These are phyloP conservation scores for Stichodactyla mertensii DNA, from an alignment of 64 coral and sea anemone genomes.

Conservation along the genomic window DNA sequence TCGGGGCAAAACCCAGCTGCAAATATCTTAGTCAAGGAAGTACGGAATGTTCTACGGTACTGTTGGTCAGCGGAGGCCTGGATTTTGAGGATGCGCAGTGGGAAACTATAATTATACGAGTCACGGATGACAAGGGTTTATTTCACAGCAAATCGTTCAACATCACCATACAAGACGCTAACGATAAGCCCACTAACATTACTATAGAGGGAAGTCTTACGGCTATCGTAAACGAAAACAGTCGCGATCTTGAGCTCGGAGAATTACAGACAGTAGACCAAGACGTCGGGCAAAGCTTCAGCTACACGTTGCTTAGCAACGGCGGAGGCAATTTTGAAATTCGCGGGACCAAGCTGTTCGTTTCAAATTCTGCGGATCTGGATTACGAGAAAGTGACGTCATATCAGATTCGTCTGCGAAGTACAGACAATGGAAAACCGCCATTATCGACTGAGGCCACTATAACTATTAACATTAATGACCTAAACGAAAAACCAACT, in stretches of 20 bases:
- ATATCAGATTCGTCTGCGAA: conserved; percentile 35
- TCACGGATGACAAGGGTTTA: conserved; percentile 54
- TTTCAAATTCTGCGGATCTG: conserved; percentile 24
- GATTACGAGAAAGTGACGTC: conserved; percentile 37
- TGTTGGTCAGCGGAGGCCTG: conserved; percentile 57
- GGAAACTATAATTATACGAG: conserved; percentile 44
- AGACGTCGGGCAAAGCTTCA: conserved; percentile 40
- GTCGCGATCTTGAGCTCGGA: conserved; percentile 37
- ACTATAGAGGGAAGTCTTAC: conserved; percentile 45
- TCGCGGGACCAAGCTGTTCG: conserved; percentile 35
- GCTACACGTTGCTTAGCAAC: conserved; percentile 35
- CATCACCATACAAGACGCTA: conserved; percentile 49
- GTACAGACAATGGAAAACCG: conserved; percentile 54
- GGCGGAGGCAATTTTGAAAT: conserved; percentile 53
- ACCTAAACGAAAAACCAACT: conserved; percentile 73
- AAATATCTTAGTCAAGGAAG: conserved; percentile 15
- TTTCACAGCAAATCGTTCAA: conserved; percentile 37
- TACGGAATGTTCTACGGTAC: conserved; percentile 30
- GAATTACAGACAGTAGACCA: conserved; percentile 53
- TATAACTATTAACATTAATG: conserved; percentile 40
- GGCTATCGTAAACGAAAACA: conserved; percentile 63
- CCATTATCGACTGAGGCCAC: conserved; percentile 2
- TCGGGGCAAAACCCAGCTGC: conserved; percentile 39
- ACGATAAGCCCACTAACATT: conserved; percentile 67
- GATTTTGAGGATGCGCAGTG: conserved; percentile 45